These are phyloP conservation scores for Chunga burmeisteri DNA, from an alignment of 2,113 vertebrate genomes.

Conservation along the genomic window DNA sequence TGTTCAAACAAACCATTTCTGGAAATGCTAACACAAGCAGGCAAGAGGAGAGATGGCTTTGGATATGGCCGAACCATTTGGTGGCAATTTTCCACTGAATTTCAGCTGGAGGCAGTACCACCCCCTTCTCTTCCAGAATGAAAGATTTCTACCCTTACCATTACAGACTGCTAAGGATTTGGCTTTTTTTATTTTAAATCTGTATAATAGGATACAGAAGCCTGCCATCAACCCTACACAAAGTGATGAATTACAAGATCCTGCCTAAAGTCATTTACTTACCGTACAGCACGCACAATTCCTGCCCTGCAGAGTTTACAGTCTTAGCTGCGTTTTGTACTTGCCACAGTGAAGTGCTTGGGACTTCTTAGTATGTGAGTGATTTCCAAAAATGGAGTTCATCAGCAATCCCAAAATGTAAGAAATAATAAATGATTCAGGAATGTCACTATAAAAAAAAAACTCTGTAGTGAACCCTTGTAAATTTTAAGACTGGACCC, in stretches of 20 bases:
- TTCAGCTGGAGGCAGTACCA: not conserved
- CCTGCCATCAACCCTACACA: not conserved
- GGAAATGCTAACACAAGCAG: conserved; percentile 9
- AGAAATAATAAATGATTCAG: not conserved
- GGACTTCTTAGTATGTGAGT: not conserved
- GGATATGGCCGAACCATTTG: not conserved
- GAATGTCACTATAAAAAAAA: not conserved
- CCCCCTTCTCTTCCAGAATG: not conserved
- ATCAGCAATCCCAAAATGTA: not conserved
- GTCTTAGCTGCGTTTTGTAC: not conserved
- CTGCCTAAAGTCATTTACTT: not conserved
- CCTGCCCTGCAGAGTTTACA: not conserved
- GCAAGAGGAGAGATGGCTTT: not conserved
- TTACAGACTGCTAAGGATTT: not conserved
- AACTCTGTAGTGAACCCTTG: not conserved
- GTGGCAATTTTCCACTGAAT: not conserved
- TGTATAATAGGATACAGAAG: not conserved
- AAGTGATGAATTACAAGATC: not conserved
- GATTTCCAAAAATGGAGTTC: not conserved
- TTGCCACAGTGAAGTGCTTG: not conserved
- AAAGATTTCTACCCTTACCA: not conserved
- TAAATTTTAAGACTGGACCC: not conserved
- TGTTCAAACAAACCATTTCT: conserved; percentile 47
- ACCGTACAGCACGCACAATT: rapidly evolving
- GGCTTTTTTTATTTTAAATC: rapidly evolving